phyloP scores from a whole-genome alignment of 2,797 vertebrate species.

The Huso huso region DNA sequence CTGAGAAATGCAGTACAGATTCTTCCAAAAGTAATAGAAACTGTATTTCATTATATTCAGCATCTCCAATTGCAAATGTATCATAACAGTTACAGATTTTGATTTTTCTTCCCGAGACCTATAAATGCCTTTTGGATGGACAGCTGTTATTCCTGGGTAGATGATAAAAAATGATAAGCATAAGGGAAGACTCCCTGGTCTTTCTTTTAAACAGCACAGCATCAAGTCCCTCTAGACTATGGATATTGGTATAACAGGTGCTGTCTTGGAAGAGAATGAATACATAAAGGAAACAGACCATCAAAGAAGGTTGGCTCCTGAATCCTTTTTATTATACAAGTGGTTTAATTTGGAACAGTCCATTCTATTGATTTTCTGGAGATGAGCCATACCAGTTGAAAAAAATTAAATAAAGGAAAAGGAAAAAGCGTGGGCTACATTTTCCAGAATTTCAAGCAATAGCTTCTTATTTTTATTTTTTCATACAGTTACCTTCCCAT shows the following conservation, averaged over 20 bases:
- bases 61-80: neutral
- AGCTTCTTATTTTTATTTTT: no score
- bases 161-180: slow-evolving; percentile 3
- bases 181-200: neutral
- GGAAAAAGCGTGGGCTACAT: no score
- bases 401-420: no score
- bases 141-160: slow-evolving; percentile 1
- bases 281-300: neutral
- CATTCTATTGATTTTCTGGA: no score
- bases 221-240: slow-evolving; percentile 3
- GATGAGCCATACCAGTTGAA: no score
- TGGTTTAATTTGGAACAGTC: no score
- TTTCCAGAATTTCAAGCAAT: no score
- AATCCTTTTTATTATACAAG: no score
- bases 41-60: neutral
- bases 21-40: neutral
- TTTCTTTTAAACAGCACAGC: slow-evolving; percentile 5
- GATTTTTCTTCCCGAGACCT: slow-evolving; percentile 1
- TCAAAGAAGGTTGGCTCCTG: neutral
- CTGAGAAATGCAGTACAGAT: no score
- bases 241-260: slow-evolving; percentile 6
- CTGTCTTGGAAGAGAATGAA: neutral
- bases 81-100: neutral
- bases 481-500: no score
- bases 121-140: neutral